Conservation (phyloP, 1,140 invertebrate species). For the Scaptomyza hsui region DNA sequence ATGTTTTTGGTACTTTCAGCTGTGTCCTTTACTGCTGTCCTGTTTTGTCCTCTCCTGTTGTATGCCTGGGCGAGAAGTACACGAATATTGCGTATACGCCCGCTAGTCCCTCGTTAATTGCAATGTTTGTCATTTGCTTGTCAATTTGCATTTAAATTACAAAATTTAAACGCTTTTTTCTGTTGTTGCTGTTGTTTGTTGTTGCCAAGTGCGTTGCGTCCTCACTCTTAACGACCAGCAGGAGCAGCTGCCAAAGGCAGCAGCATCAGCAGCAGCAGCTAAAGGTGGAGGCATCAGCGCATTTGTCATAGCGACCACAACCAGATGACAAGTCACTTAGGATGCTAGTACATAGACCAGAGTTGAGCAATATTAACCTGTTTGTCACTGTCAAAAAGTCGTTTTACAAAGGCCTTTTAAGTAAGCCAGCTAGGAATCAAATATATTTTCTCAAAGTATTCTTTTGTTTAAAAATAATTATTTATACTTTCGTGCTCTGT, state of each 20-base stretch:
- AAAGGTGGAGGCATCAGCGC: conserved; percentile 4
- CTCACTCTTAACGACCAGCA: conserved; percentile 34
- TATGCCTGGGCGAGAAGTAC: conserved; percentile 18
- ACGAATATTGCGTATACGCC: conserved; percentile 67
- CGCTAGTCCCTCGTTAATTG: conserved; percentile 78
- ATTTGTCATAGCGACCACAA: conserved; percentile 61
- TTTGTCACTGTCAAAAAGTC: neutral
- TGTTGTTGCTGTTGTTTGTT: conserved; percentile 14
- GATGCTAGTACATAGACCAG: conserved; percentile 7
- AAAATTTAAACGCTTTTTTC: conserved; percentile 72
- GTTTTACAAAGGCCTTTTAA: too few relatives aligned
- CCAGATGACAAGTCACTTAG: conserved; percentile 8
- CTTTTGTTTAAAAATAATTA: too few relatives aligned
- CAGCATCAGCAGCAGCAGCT: conserved; percentile 28
- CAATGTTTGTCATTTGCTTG: conserved; percentile 79
- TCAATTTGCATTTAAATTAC: conserved; percentile 83
- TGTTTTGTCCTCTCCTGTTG: conserved; percentile 24
- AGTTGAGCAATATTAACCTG: neutral
- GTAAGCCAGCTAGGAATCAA: too few relatives aligned
- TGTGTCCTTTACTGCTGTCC: conserved; percentile 26
- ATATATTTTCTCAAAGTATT: too few relatives aligned
- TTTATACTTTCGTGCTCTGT: too few relatives aligned
- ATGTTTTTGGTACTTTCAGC: neutral
- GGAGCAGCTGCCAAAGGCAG: neutral
- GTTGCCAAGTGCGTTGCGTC: conserved; percentile 13